A percentile compares a stretch with the other conserved stretches of the same genome.
These are phyloP conservation scores for Parazoanthus swiftii DNA, from an alignment of 92 coral and sea anemone species.

Conservation along the genomic window DNA sequence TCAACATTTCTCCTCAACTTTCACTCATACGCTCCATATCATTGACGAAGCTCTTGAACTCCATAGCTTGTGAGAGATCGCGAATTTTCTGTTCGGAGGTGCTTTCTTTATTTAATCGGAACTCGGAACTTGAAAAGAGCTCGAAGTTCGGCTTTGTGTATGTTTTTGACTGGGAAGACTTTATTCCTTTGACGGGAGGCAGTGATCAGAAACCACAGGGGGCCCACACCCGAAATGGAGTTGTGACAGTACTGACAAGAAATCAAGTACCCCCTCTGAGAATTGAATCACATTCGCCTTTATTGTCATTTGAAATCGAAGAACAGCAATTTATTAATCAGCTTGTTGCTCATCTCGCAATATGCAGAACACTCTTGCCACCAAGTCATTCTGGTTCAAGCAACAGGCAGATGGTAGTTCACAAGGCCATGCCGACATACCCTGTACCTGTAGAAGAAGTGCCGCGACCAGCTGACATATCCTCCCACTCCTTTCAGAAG, in stretches of 20 bases:
- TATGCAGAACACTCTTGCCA: slow-evolving; percentile 66
- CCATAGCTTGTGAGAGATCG: slow-evolving; percentile 69
- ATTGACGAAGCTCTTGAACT: slow-evolving; percentile 69
- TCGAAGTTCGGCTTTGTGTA: slow-evolving; percentile 53
- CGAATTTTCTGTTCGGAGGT: slow-evolving; percentile 62
- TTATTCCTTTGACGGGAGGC: slow-evolving; percentile 36
- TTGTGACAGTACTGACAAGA: slow-evolving; percentile 49
- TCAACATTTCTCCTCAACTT: background rate
- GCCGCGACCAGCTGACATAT: background rate
- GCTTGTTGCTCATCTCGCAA: slow-evolving; percentile 65
- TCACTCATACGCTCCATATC: slow-evolving; percentile 47
- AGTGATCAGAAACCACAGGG: slow-evolving; percentile 32
- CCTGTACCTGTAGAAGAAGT: slow-evolving; percentile 40
- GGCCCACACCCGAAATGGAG: slow-evolving; percentile 49
- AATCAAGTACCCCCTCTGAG: slow-evolving; percentile 55
- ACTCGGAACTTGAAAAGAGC: slow-evolving; percentile 62
- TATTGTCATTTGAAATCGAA: slow-evolving; percentile 59
- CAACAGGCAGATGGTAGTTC: slow-evolving; percentile 9
- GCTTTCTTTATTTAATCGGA: slow-evolving; percentile 55
- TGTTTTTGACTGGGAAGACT: slow-evolving; percentile 74
- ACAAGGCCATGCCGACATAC: background rate
- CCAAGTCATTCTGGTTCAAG: slow-evolving; percentile 15
- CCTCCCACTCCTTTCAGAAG: background rate
- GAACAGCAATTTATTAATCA: slow-evolving; percentile 67
- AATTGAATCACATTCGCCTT: slow-evolving; percentile 61